phyloP scores from a whole-genome alignment of 2,888 invertebrate genomes.

The Cephus nigrinus region DNA sequence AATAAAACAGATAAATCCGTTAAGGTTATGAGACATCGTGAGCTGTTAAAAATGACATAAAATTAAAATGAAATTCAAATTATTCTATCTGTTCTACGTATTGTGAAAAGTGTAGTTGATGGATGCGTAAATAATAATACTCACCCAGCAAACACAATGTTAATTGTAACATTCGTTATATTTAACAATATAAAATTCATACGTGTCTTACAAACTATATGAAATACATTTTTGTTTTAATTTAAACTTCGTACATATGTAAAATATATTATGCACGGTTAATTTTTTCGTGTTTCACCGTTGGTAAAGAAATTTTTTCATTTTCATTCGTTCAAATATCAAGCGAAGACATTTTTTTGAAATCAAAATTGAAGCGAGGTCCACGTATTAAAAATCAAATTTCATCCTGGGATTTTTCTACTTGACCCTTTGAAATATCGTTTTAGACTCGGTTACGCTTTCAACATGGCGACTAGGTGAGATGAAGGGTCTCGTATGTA shows the following conservation, averaged over 20 bases:
- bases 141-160: slow-evolving; percentile 3
- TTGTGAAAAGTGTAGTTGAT: neutral
- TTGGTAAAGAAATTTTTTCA: neutral
- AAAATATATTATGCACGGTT: too few species aligned
- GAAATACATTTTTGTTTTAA: too few species aligned
- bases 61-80: neutral
- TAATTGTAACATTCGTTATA: too few species aligned
- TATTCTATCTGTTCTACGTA: neutral
- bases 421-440: neutral
- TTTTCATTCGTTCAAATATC: neutral
- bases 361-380: neutral
- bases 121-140: neutral
- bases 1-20: neutral
- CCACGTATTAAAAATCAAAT: neutral
- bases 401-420: neutral
- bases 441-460: slow-evolving; percentile 53
- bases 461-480: slow-evolving; percentile 30
- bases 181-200: too few species aligned
- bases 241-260: too few species aligned
- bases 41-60: neutral
- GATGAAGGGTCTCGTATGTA: neutral
- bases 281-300: neutral
- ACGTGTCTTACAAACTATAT: too few species aligned
- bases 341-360: neutral
- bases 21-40: neutral